phyloP scores from a whole-genome alignment of 2,113 vertebrate genomes.

The Tinamus guttatus region DNA sequence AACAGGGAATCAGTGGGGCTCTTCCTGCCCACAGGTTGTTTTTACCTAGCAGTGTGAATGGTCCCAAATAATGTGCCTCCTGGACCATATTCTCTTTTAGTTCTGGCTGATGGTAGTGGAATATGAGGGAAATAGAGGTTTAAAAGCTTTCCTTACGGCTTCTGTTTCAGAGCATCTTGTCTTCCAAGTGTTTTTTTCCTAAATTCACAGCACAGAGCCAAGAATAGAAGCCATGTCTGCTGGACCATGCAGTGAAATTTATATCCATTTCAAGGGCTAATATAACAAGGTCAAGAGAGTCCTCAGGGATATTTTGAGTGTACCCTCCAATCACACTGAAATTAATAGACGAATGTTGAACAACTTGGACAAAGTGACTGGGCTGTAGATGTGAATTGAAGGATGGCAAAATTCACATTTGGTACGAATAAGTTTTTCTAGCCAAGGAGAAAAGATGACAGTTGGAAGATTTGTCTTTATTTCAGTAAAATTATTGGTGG shows the following conservation, averaged over 20 bases:
- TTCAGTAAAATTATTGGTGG: conserved; percentile 13
- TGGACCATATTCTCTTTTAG: background rate
- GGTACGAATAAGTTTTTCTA: background rate
- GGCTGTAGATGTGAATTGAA: background rate
- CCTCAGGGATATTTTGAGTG: background rate
- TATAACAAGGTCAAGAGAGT: conserved; percentile 11
- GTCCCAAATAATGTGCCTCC: background rate
- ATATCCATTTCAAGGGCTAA: conserved; percentile 27
- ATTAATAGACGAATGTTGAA: background rate
- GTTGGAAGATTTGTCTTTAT: background rate
- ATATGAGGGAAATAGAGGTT: background rate
- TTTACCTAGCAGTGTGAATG: background rate
- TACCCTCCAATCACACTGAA: conserved; percentile 21
- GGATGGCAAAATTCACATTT: background rate
- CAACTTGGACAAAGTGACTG: background rate
- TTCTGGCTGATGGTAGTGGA: background rate
- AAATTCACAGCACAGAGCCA: background rate
- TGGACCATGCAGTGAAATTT: conserved; percentile 17
- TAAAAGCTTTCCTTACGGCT: background rate
- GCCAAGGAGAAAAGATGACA: background rate
- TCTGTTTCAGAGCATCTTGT: background rate
- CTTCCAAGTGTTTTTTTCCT: background rate
- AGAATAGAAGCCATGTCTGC: conserved; percentile 1
- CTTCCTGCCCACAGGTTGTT: background rate
- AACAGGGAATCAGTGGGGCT: background rate